Evolutionary conservation across 2,797 vertebrate species (phyloP).

Genomic region (Hippoglossus hippoglossus): DNA sequence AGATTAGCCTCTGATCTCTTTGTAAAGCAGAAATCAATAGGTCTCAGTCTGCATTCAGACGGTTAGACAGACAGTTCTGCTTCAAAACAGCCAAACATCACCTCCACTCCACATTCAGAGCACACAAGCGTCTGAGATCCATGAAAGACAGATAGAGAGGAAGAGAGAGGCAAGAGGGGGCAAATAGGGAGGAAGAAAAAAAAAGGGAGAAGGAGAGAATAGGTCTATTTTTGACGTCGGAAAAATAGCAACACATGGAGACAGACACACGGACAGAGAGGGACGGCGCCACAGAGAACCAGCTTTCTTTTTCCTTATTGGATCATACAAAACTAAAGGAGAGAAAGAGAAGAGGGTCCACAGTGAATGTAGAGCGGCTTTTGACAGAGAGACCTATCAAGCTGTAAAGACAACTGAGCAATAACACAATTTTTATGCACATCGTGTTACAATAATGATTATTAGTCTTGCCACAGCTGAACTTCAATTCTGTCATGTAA

Average conservation of each 20-base stretch:
- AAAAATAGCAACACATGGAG: conserved; percentile 14
- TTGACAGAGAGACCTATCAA: conserved; percentile 19
- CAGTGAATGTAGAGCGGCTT: conserved; percentile 11
- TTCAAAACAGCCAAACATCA: conserved; percentile 73
- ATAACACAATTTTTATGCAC: not conserved
- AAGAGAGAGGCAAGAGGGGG: not conserved
- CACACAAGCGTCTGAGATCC: conserved; percentile 65
- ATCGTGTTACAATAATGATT: not conserved
- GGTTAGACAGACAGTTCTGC: conserved; percentile 69
- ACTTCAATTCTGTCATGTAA: too few relatives aligned
- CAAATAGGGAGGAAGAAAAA: too few relatives aligned
- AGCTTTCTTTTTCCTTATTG: not conserved
- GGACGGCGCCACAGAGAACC: not conserved
- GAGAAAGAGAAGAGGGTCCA: conserved; percentile 19
- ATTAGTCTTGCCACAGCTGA: too few relatives aligned
- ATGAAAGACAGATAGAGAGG: conserved; percentile 45
- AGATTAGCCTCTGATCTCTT: conserved; percentile 69
- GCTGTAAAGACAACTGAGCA: conserved; percentile 8
- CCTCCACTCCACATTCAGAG: conserved; percentile 67
- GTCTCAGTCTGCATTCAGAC: conserved; percentile 65
- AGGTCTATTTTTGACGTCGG: conserved; percentile 63
- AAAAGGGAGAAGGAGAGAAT: conserved; percentile 27
- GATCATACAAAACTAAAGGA: not conserved
- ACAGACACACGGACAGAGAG: conserved; percentile 29
- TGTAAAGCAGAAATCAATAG: conserved; percentile 74